A percentile compares a stretch with the other conserved stretches of the same genome.
These are phyloP conservation scores for Apodemia hepburni DNA, from an alignment of 2,888 invertebrate genomes.

Conservation along the genomic window DNA sequence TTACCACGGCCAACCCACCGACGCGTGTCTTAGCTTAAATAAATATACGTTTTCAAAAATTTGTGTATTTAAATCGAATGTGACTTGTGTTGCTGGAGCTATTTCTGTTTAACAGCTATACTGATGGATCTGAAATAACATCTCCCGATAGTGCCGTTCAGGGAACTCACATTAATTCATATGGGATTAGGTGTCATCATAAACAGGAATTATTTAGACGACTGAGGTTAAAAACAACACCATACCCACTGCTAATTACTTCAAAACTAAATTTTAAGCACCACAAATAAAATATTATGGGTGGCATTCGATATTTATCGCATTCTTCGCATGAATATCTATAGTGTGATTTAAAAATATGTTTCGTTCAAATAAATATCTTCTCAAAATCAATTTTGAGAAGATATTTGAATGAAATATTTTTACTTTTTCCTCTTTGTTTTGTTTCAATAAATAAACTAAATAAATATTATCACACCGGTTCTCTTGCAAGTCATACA, in stretches of 20 bases:
- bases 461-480: too few species aligned
- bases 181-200: conserved; percentile 79
- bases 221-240: conserved; percentile 75
- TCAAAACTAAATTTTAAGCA: conserved; percentile 13
- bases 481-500: too few species aligned
- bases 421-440: neutral
- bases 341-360: conserved; percentile 4
- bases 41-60: conserved; percentile 78
- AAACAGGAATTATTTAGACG: conserved; percentile 78
- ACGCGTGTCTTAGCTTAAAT: conserved; percentile 70
- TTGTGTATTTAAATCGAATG: conserved; percentile 78
- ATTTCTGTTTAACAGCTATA: conserved; percentile 71
- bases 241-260: conserved; percentile 52
- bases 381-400: neutral
- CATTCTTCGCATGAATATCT: neutral
- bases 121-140: conserved; percentile 73
- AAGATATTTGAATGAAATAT: neutral
- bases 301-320: conserved; percentile 9
- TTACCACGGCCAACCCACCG: conserved; percentile 30
- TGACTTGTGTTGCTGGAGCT: conserved; percentile 74
- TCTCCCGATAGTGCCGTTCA: conserved; percentile 59
- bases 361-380: neutral
- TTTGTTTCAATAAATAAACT: too few species aligned
- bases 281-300: conserved; percentile 10
- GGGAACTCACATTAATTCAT: conserved; percentile 74